Percentiles rank a stretch among this genome's conserved stretches.
Conservation (phyloP, 2,113 vertebrate species). For the Corynorhinus townsendii region DNA sequence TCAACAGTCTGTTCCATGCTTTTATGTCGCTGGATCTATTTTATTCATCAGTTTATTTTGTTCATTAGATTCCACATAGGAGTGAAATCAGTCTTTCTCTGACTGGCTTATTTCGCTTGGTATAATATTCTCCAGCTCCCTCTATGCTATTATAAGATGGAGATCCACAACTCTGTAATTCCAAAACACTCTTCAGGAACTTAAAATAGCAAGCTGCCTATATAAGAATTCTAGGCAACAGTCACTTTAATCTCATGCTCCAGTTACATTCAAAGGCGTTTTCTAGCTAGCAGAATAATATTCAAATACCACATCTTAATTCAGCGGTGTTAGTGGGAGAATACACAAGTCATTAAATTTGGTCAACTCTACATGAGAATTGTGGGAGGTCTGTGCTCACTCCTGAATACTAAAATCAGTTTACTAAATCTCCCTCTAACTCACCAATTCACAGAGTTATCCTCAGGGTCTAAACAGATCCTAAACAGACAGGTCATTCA, state of each 20-base stretch:
- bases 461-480: background rate
- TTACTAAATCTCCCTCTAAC: conserved; percentile 34
- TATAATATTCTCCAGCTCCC: too few relatives aligned
- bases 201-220: conserved; percentile 12
- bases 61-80: too few relatives aligned
- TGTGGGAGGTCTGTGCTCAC: background rate
- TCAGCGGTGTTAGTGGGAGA: background rate
- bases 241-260: background rate
- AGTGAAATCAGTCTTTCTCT: too few relatives aligned
- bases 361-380: background rate
- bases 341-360: background rate
- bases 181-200: background rate
- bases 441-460: conserved; percentile 47
- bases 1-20: too few relatives aligned
- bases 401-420: background rate
- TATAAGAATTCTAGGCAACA: conserved; percentile 1
- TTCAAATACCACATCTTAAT: background rate
- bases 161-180: background rate
- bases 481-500: conserved; percentile 18
- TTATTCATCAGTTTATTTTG: too few relatives aligned
- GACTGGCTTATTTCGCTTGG: too few relatives aligned
- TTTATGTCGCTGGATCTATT: too few relatives aligned
- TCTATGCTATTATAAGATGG: background rate
- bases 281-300: background rate
- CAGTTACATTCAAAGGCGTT: conserved; percentile 19